phyloP scores from a whole-genome alignment of 2,113 vertebrate genomes.

The Cichladusa arquata region DNA sequence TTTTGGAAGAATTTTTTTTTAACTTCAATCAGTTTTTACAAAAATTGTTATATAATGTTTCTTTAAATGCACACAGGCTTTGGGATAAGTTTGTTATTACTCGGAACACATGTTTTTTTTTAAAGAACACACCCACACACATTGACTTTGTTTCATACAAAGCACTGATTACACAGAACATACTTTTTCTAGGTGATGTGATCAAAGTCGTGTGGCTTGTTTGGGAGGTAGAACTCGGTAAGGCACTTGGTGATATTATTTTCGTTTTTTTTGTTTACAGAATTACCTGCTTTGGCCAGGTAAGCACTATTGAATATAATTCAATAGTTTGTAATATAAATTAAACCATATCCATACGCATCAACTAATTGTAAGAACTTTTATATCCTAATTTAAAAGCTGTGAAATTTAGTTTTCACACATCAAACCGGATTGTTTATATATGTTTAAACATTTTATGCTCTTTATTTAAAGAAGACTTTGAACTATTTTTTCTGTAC shows the following conservation, averaged over 20 bases:
- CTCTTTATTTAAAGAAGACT: conserved; percentile 97
- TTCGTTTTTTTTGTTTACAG: conserved; percentile 88
- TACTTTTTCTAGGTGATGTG: conserved; percentile 72
- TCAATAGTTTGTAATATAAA: conserved; percentile 90
- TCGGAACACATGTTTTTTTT: conserved; percentile 68
- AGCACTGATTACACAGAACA: conserved; percentile 71
- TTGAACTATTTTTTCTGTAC: conserved; percentile 91
- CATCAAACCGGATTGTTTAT: conserved; percentile 87
- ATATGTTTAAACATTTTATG: conserved; percentile 87
- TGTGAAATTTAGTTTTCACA: conserved; percentile 85
- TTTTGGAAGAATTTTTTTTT: conserved; percentile 81
- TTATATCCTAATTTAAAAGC: conserved; percentile 88
- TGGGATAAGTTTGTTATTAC: conserved; percentile 81
- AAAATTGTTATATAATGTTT: conserved; percentile 73
- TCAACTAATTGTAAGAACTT: conserved; percentile 84
- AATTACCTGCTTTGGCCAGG: conserved; percentile 81
- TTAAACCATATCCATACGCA: conserved; percentile 80
- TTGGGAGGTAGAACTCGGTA: conserved; percentile 61
- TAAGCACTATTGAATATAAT: conserved; percentile 83
- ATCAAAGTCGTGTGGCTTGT: conserved; percentile 71
- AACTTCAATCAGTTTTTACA: conserved; percentile 76
- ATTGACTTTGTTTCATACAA: conserved; percentile 74
- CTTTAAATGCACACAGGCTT: conserved; percentile 78
- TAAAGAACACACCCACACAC: conserved; percentile 62
- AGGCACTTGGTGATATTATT: conserved; percentile 77